Evolutionary conservation across 1,140 invertebrate genomes (phyloP), one percentile per base, ranked within the genome.

Genomic region (Idris sp.): DNA sequence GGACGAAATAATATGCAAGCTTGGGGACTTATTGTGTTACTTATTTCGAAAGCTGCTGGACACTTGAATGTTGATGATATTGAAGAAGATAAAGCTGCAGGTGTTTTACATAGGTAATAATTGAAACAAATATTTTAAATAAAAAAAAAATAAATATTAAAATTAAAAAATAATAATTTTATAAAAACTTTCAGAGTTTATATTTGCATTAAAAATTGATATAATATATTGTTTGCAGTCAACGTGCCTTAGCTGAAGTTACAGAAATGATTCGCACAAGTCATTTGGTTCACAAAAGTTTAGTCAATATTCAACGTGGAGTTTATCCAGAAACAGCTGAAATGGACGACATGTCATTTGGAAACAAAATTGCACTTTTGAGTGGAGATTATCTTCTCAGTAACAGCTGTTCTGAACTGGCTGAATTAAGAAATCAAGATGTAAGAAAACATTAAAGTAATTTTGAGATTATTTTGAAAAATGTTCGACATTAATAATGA

Each of bases 251-350:
- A 44, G 97, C 97, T 0, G 96, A 98, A 89, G 94, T 99, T 4
- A 96, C 96, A 0, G 98, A 99, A 89, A 99, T 99, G 97, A 98
- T 99, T 65, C 92, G 98, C 36, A 98, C 96, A 7, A 96, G 96
- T 51, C 95, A 98, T 86, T 88, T 99, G 35, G 94, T 99, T 7
- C 98, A 99, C 84, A 97, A 97, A 88, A 90, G 92, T 13, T 90
- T 97, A 19, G 93, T 97, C 0, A 97, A 97, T 83, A 90, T 97
- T 78, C 91, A 92, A 78, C 86, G 89, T 6, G 84, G 88, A 10
- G 85, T 89, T 40, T 88, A 87, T 79, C 80, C 89, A 64, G 88
- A 91, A 64, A 83, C 87, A 19, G 82, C 87, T 2, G 89, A 91
- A 53, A 85, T 91, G 7, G 89, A 91, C 33, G 95, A 97, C 81